These are phyloP conservation scores for Apis florea DNA, from an alignment of 1,140 invertebrate genomes.

Conservation along the genomic window DNA sequence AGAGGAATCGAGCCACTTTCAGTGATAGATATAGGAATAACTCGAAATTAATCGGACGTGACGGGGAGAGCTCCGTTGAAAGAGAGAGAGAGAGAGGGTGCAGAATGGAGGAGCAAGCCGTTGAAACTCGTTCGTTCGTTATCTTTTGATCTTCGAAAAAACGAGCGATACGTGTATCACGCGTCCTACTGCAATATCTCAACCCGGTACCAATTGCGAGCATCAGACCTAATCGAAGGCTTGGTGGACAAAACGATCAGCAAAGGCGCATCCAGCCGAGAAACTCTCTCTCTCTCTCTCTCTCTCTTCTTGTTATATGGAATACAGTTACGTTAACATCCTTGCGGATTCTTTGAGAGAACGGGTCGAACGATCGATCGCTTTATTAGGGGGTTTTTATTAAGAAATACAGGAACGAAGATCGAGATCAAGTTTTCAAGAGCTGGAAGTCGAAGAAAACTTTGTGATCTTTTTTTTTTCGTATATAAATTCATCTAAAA, in stretches of 20 bases:
- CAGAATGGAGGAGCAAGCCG: constrained; percentile 14
- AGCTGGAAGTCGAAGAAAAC: no score
- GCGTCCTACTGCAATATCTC: constrained; percentile 24
- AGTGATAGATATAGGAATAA: not conserved
- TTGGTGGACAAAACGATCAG: constrained; percentile 56
- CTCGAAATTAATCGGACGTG: constrained; percentile 31
- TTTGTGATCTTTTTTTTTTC: no score
- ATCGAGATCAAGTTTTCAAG: no score
- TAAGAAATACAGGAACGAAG: constrained; percentile 27
- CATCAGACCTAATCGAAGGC: constrained; percentile 38
- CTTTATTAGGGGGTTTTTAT: constrained; percentile 16
- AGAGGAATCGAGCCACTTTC: no score
- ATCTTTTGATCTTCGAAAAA: constrained; percentile 16
- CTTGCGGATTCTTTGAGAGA: constrained; percentile 44
- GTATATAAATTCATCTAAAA: no score
- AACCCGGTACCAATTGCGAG: constrained; percentile 29
- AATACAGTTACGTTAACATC: constrained; percentile 67
- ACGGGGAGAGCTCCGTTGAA: not conserved
- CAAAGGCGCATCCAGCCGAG: constrained; percentile 33
- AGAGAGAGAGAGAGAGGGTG: not conserved
- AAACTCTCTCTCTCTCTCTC: constrained; percentile 23
- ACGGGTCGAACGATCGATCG: constrained; percentile 49
- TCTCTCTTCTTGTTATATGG: constrained; percentile 53
- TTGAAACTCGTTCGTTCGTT: not conserved
- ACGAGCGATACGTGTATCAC: not conserved